Percentiles rank a stretch among this genome's conserved stretches.
Evolutionary conservation across 2,888 invertebrate species (phyloP).

Genomic region (Limnephilus auricula): DNA sequence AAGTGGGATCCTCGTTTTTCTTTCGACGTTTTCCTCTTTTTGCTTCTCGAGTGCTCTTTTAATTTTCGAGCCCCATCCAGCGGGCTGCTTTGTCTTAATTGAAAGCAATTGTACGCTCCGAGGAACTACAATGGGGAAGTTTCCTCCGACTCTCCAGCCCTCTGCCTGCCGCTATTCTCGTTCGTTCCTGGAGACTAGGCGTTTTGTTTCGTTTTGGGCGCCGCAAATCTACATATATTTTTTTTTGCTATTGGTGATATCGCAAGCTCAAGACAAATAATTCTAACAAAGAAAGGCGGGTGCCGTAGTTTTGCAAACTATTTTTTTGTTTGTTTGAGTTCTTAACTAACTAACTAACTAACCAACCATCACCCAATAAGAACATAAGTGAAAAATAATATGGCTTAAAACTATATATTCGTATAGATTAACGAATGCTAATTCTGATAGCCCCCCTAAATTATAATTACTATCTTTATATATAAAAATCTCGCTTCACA

Average conservation of each 20-base stretch:
- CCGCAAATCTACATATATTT: conserved; percentile 19
- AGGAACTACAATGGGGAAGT: conserved; percentile 41
- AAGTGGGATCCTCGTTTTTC: conserved; percentile 31
- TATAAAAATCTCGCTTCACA: too few species aligned
- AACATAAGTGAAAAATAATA: too few species aligned
- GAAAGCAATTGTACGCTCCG: conserved; percentile 65
- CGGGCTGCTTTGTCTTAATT: conserved; percentile 62
- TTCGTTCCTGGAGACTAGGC: background rate
- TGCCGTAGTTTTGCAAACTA: too few species aligned
- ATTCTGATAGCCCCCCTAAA: too few species aligned
- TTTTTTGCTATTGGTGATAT: background rate
- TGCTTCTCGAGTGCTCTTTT: conserved; percentile 57
- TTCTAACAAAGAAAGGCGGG: background rate
- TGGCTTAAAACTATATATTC: too few species aligned
- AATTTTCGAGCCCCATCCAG: conserved; percentile 57
- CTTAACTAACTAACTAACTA: too few species aligned
- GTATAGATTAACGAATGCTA: too few species aligned
- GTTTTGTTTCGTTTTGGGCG: background rate
- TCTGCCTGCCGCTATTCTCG: background rate
- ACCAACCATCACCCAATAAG: too few species aligned
- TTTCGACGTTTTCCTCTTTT: conserved; percentile 46
- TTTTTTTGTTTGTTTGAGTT: too few species aligned
- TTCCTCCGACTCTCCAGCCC: conserved; percentile 2
- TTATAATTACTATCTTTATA: too few species aligned
- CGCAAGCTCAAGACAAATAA: background rate